Base-by-base conservation (phyloP, 2,113 vertebrate genomes). In the Plecotus auritus region DNA sequence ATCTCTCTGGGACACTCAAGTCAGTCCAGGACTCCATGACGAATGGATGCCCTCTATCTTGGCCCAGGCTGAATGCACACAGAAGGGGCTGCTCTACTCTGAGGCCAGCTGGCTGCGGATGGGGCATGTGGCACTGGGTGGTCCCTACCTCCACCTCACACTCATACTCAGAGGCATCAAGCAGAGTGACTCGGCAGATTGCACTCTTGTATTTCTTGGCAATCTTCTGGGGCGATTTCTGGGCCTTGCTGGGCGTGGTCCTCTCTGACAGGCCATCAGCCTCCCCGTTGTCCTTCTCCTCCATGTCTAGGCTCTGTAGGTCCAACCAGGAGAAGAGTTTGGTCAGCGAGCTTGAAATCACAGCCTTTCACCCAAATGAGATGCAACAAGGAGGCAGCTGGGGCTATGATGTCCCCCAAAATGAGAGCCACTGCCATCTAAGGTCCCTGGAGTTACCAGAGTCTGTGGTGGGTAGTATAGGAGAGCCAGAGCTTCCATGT, bases 201-300 rank as follows among this genome's bases (percentile, higher is more conserved):
- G 98, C 92, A 2, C 98, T 99, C 98, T 99, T 99, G 70, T 99
- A 98, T 51, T 99, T 99, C 94, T 99, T 99, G 97, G 98, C 98
- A 82, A 98, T 98, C 98, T 99, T 99, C 98, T 99, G 99, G 2
- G 99, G 99, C 0, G 99, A 99, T 95, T 99, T 99, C 97, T 99
- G 99, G 95, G 98, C 99, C 98, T 99, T 99, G 98, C 99, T 99
- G 30, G 99, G 99, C 0, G 99, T 99, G 8, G 98, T 99, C 98
- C 98, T 99, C 97, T 99, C 99, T 2, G 99, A 99, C 64, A 98
- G 98, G 88, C 99, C 99, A 0, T 99, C 99, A 0, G 98, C 98
- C 97, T 99, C 98, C 0, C 97, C 97, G 88, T 98, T 98, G 91
- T 98, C 98, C 74, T 98, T 98, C 83, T 98, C 99, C 86, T 98